Conservation (phyloP, 1,140 invertebrate species). For the Pseudomyrmex sp. region DNA sequence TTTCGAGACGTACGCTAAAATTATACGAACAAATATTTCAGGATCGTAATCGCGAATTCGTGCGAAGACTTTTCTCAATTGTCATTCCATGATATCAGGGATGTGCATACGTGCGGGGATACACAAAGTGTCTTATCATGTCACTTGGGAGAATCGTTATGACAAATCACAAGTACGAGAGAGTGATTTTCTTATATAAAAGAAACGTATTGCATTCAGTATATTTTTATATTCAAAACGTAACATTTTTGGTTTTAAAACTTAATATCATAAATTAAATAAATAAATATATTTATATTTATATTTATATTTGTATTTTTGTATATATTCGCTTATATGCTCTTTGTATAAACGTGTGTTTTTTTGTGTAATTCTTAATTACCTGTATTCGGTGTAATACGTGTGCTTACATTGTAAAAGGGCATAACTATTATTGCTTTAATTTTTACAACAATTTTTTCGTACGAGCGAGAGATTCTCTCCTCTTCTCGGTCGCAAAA, state of each 20-base stretch:
- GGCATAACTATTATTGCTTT: constrained; percentile 79
- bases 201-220: constrained; percentile 74
- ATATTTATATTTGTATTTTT: constrained; percentile 75
- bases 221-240: constrained; percentile 76
- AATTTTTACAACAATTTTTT: constrained; percentile 78
- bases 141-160: not conserved
- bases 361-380: constrained; percentile 57
- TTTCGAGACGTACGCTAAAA: constrained; percentile 62
- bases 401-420: constrained; percentile 67
- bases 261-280: constrained; percentile 81
- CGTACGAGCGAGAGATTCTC: constrained; percentile 52
- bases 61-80: constrained; percentile 39
- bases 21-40: constrained; percentile 46
- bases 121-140: too few species aligned
- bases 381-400: constrained; percentile 40
- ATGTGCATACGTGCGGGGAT: not conserved
- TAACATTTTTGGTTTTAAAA: constrained; percentile 77
- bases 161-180: constrained; percentile 41
- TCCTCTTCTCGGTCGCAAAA: constrained; percentile 26
- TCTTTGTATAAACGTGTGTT: constrained; percentile 68
- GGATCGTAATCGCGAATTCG: constrained; percentile 55
- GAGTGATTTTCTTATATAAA: constrained; percentile 40
- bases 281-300: constrained; percentile 81
- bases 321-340: constrained; percentile 56
- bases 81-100: not conserved